phyloP scores from a whole-genome alignment of 2,888 invertebrate genomes.

The Trachelus troglodyta region DNA sequence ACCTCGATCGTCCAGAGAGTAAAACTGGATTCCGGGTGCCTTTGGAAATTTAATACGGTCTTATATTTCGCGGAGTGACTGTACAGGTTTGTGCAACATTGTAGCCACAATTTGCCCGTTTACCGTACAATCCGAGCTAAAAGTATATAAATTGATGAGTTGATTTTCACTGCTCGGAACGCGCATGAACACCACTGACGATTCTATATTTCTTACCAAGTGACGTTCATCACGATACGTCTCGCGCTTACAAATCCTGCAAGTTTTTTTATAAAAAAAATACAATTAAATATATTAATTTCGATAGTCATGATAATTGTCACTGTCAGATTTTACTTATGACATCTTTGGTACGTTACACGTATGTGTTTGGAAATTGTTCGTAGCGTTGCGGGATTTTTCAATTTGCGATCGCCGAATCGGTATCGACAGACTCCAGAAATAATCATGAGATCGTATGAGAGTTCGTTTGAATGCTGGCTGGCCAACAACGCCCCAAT shows the following conservation, averaged over 20 bases:
- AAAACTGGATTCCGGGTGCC: conserved; percentile 25
- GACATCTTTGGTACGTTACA: neutral
- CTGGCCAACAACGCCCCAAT: neutral
- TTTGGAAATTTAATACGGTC: conserved; percentile 35
- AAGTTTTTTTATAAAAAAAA: neutral
- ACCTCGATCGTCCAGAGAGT: neutral
- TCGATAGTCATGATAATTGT: neutral
- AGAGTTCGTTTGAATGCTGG: neutral
- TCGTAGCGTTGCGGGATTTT: neutral
- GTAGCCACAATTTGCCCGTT: conserved; percentile 52
- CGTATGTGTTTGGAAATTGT: neutral
- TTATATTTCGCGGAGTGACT: conserved; percentile 33
- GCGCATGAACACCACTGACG: neutral
- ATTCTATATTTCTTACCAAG: neutral
- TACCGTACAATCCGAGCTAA: conserved; percentile 35
- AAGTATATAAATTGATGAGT: conserved; percentile 10
- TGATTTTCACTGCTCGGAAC: neutral
- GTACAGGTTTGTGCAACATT: conserved; percentile 53
- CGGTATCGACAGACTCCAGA: neutral
- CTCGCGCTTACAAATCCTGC: neutral
- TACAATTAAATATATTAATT: neutral
- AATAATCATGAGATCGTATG: neutral
- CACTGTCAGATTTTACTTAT: neutral
- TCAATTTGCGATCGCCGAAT: neutral
- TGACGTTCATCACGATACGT: neutral